Percentiles rank a stretch among this genome's conserved stretches.
phyloP scores from a whole-genome alignment of 1,140 invertebrate genomes.

The Listronotus oregonensis region DNA sequence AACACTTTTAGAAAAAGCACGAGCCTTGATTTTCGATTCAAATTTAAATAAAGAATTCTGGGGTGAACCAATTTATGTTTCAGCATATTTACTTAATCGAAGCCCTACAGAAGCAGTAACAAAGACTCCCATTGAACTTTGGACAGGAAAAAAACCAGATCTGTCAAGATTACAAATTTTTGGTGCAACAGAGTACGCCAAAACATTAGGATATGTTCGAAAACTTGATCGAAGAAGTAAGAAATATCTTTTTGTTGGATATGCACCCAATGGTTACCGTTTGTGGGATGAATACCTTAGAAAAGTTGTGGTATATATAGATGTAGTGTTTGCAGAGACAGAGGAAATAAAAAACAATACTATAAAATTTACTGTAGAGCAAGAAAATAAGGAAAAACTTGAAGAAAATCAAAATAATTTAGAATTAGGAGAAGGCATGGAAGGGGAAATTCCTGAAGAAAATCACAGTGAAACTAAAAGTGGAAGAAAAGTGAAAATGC shows the following conservation, averaged over 20 bases:
- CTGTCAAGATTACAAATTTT: no score
- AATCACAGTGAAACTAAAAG: no score
- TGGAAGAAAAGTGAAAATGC: background rate
- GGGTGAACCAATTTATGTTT: slow-evolving; percentile 45
- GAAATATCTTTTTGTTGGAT: background rate
- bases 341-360: no score
- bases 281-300: background rate
- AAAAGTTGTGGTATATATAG: background rate
- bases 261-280: background rate
- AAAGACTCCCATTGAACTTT: background rate
- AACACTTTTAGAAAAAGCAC: slow-evolving; percentile 48
- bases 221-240: slow-evolving; percentile 6
- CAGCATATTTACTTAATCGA: slow-evolving; percentile 47
- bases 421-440: no score
- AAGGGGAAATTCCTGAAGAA: no score
- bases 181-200: background rate
- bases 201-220: background rate
- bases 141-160: slow-evolving; percentile 9
- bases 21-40: slow-evolving; percentile 48
- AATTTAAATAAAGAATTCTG: slow-evolving; percentile 44
- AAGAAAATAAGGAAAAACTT: no score
- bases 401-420: no score
- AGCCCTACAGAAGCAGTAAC: slow-evolving; percentile 25
- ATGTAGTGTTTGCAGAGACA: no score
- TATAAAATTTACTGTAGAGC: no score